Conservation (phyloP, 2,113 vertebrate genomes). For the Cyanoramphus novaezelandiae region DNA sequence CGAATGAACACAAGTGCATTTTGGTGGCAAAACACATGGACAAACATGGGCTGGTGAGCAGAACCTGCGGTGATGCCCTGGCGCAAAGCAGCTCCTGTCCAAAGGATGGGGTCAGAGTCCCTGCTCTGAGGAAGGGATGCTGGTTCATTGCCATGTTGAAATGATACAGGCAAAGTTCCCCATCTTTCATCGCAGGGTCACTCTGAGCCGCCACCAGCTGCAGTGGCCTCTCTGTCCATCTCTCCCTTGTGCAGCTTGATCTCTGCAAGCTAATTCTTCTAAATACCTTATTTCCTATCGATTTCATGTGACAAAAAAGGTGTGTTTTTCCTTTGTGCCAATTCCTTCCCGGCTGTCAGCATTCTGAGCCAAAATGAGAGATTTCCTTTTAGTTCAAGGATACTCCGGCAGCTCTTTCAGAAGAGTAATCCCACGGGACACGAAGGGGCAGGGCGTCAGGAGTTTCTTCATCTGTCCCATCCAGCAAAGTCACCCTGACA, state of each 20-base stretch:
- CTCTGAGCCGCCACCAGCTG: slow-evolving; percentile 22
- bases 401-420: neutral
- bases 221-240: neutral
- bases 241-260: neutral
- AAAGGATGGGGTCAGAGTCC: neutral
- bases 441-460: neutral
- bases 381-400: neutral
- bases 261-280: neutral
- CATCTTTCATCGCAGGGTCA: slow-evolving; percentile 58
- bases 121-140: neutral
- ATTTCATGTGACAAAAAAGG: neutral
- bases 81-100: neutral
- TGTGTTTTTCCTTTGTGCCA: neutral
- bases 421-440: neutral
- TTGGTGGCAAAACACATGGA: neutral
- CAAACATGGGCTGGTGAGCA: neutral
- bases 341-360: neutral
- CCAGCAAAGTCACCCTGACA: neutral
- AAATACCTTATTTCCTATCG: neutral
- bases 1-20: neutral
- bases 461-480: neutral
- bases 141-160: slow-evolving; percentile 34
- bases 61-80: neutral
- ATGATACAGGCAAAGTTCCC: slow-evolving; percentile 12
- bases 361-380: neutral